Evolutionary conservation across 2,888 invertebrate genomes (phyloP), one percentile per base, ranked within the genome.

Genomic region (Nemotelus pantherinus): DNA sequence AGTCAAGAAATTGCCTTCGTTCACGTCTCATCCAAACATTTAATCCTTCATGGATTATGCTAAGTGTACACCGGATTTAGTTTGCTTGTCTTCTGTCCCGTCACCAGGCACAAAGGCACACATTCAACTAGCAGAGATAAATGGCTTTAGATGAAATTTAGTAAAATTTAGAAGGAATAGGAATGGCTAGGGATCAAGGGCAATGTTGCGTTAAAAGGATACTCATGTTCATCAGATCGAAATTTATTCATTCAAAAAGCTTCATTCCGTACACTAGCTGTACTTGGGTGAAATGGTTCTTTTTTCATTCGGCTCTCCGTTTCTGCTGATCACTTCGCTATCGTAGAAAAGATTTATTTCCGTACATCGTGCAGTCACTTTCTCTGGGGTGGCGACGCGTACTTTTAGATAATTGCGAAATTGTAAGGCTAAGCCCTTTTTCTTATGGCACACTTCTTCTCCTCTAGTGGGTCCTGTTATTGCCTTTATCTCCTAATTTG

Each of bases 121-220:
- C 68, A 64, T 71, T 64, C 50, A 55, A 68, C 70, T 55, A 43
- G 70, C 55, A 10, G 74, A 74, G 60, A 74, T 74, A 74, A 74
- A 74, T 74, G 60, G 74, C 63, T 74, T 63, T 39, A 63, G 41
- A 60, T 47, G 58, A 63, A 74, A 74, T 74, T 60, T 48, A 74
- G 74, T 74, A 48, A 74, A 68, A 74, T 74, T 74, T 74, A 60
- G 74, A 74, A 74, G 60, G 60, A 43, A 63, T 9, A 3, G 41
- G 41, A 74, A 63, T 74, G 50, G 47, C 74, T 47, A 67, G 65
- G 79, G 77, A 80, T 80, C 80, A 80, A 74, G 64, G 76, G 80
- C 78, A 80, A 80, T 80, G 80, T 80, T 80, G 77, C 80, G 80
- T 80, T 80, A 79, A 80, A 80, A 80, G 78, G 80, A 80, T 80